phyloP scores from a whole-genome alignment of 53 echinoderm and acorn worm species.

The Hippasteria phrygiana region DNA sequence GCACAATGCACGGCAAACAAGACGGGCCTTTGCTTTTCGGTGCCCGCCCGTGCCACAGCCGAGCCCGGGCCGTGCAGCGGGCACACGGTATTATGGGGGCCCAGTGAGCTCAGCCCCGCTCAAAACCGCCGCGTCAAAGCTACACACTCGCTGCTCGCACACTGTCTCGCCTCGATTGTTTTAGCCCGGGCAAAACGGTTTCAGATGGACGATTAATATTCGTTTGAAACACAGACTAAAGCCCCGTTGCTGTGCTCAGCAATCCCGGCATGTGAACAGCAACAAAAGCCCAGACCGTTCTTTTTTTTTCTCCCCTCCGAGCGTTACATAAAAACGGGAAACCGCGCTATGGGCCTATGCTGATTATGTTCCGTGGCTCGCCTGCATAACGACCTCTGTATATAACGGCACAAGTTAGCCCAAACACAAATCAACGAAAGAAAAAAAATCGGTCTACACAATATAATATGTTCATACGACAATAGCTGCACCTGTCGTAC shows the following conservation, averaged over 20 bases:
- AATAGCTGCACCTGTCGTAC: conserved; percentile 53
- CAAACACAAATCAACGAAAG: conserved; percentile 50
- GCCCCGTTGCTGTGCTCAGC: conserved; percentile 33
- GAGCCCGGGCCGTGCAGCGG: conserved; percentile 27
- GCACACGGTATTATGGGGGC: too few species aligned
- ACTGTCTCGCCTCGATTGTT: conserved; percentile 61
- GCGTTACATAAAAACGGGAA: conserved; percentile 3
- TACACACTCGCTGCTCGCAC: conserved; percentile 26
- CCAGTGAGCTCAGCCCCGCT: conserved; percentile 2
- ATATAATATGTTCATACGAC: conserved; percentile 32
- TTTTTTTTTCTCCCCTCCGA: conserved; percentile 24
- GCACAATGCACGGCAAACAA: conserved; percentile 44
- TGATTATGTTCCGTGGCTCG: conserved; percentile 4
- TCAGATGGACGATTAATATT: conserved; percentile 59
- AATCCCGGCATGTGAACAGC: conserved; percentile 49
- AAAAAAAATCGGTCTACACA: conserved; percentile 8
- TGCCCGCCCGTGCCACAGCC: conserved; percentile 8
- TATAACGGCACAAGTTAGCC: neutral
- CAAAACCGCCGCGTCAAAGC: neutral
- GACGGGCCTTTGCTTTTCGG: conserved; percentile 41
- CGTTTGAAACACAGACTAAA: conserved; percentile 55
- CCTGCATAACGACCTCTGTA: neutral
- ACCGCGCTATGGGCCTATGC: conserved; percentile 13
- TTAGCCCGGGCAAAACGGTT: conserved; percentile 58
- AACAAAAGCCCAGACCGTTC: conserved; percentile 43